These are phyloP conservation scores for Lamprologus ornatipinnis DNA, from an alignment of 2,113 vertebrate species.

Conservation along the genomic window DNA sequence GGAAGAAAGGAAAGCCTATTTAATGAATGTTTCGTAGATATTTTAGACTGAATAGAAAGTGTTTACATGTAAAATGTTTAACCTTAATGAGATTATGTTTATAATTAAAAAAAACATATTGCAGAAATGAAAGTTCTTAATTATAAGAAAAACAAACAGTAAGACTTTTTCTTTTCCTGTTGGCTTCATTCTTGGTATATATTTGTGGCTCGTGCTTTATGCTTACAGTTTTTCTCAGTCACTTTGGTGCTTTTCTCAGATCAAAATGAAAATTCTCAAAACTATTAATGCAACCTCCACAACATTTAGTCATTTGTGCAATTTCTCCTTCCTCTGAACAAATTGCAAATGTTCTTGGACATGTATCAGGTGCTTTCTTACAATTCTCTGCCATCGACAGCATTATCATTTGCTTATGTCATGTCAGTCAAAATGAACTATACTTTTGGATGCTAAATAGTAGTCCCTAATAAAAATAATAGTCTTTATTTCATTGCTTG, in stretches of 20 bases:
- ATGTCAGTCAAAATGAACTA: background rate
- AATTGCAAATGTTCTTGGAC: background rate
- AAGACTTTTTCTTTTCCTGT: background rate
- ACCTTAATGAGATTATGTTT: background rate
- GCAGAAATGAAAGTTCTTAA: background rate
- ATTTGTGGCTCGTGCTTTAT: background rate
- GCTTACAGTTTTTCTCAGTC: background rate
- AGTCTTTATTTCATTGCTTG: background rate
- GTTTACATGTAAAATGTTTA: background rate
- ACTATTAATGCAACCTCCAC: background rate
- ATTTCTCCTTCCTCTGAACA: background rate
- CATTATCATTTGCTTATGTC: background rate
- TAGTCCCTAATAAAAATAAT: rapidly evolving
- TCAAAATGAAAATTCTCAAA: background rate
- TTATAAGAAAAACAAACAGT: background rate
- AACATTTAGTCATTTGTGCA: background rate
- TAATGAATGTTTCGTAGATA: background rate
- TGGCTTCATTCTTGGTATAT: background rate
- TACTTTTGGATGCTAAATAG: background rate
- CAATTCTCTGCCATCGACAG: background rate
- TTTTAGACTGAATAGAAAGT: background rate
- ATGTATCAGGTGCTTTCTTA: background rate
- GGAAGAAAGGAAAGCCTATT: background rate
- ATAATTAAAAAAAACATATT: background rate
- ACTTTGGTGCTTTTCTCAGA: background rate